Conservation (phyloP, 2,888 invertebrate genomes). For the Dione vanillae region DNA sequence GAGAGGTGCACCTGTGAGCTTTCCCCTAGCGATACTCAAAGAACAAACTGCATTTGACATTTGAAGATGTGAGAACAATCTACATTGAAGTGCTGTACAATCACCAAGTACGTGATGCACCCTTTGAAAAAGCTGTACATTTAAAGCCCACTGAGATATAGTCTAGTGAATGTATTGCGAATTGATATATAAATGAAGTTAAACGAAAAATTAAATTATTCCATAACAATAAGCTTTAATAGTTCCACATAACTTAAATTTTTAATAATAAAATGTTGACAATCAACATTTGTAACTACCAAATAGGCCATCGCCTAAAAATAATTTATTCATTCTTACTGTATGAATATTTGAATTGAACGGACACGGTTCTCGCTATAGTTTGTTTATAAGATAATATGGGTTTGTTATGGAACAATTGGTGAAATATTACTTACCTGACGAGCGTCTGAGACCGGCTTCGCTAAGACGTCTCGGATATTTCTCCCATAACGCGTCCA, state of each 20-base stretch:
- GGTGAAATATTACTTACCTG: conserved; percentile 84
- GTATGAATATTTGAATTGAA: background rate
- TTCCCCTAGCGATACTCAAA: conserved; percentile 59
- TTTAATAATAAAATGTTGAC: background rate
- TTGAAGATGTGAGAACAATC: conserved; percentile 51
- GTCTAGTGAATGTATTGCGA: conserved; percentile 50
- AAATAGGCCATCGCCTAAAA: background rate
- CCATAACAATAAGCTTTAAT: conserved; percentile 47
- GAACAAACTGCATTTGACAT: conserved; percentile 82
- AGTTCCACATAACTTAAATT: conserved; percentile 11
- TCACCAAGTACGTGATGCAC: conserved; percentile 49
- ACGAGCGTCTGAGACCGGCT: conserved; percentile 89
- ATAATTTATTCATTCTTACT: background rate
- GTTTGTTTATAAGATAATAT: background rate
- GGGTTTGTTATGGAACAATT: conserved; percentile 32
- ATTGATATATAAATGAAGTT: conserved; percentile 49
- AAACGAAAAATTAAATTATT: conserved; percentile 46
- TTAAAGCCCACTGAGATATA: conserved; percentile 46
- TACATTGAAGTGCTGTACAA: conserved; percentile 60
- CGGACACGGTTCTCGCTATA: background rate
- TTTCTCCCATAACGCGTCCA: conserved; percentile 90
- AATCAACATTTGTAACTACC: background rate
- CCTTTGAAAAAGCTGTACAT: conserved; percentile 47
- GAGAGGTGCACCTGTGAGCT: conserved; percentile 57
- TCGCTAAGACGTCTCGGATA: conserved; percentile 90